phyloP scores from a whole-genome alignment of 2,797 vertebrate species.

The Glossophaga mutica region DNA sequence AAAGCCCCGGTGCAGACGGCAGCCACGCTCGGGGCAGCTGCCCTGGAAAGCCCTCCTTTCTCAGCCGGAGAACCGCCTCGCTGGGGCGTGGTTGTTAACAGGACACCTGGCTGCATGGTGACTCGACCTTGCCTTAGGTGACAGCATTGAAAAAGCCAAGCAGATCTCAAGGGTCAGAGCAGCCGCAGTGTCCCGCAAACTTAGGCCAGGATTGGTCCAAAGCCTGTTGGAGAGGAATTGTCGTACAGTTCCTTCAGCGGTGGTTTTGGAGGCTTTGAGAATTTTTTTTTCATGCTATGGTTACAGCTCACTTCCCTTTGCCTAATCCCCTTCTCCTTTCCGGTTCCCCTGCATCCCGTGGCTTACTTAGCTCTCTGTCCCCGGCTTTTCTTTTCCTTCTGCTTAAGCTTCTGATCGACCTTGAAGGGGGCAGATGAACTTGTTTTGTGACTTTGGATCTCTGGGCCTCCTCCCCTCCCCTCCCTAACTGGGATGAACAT shows the following conservation, averaged over 20 bases:
- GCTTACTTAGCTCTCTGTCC: not conserved
- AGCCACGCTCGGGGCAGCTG: not conserved
- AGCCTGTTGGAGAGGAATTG: not conserved
- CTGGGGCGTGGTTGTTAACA: not conserved
- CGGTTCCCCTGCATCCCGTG: accelerated
- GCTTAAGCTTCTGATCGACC: not conserved
- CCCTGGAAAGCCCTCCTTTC: not conserved
- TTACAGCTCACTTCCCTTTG: not conserved
- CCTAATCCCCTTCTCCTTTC: not conserved
- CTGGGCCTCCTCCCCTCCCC: not conserved
- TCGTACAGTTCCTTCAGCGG: not conserved
- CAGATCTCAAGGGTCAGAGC: not conserved
- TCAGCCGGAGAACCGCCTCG: not conserved
- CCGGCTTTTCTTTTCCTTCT: not conserved
- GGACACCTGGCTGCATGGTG: not conserved
- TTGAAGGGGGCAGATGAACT: not conserved
- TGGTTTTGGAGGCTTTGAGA: not conserved
- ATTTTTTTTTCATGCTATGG: not conserved
- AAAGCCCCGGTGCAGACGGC: not conserved
- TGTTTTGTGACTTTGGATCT: not conserved
- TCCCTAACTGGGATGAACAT: not conserved
- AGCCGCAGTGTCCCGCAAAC: not conserved
- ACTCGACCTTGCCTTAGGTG: not conserved
- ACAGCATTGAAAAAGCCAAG: not conserved
- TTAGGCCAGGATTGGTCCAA: not conserved